Evolutionary conservation across 2,797 vertebrate species (phyloP), one percentile per base, ranked within the genome.

Genomic region (Chelidonichthys spinosus): DNA sequence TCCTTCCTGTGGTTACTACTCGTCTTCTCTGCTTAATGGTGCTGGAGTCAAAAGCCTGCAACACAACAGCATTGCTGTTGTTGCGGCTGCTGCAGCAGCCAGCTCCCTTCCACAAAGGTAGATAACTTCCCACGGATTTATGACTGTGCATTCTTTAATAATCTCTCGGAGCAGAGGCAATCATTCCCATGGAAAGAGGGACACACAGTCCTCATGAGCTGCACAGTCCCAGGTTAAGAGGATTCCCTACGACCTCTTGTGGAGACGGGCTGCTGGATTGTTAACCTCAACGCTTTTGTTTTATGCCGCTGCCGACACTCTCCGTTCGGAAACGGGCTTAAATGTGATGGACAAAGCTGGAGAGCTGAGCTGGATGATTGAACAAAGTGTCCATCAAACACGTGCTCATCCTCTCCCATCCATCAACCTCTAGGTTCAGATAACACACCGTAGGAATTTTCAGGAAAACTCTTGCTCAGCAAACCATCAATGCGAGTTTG

Each of bases 101-200:
- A 64, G 81, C 76, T 72, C 58, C 71, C 69, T 76, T 81, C 81
- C 74, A 60, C 58, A 65, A 77, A 85, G 84, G 79, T 90, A 91
- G 89, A 92, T 85, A 84, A 86, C 70, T 70, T 72, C 62, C 37
- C 33, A 36, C 61, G 72, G 84, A 90, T 90, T 89, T 89, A 90
- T 84, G 73, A 59, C 72, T 65, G 9, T 44, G 42, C 39, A 5
- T 52, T 60, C 79, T 74, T 50, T 68, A 75, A 88, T 93, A 91
- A 92, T 93, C 87, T 89, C 82, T 78, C 14, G 69, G 72, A 89
- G 86, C 76, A 79, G 69, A 83, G 43, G 72, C 89, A 76, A 66
- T 58, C 73, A 86, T 92, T 89, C 89, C 76, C 58, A 74, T 77
- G 66, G 88, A 88, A 25, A 76, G 79, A 72, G 63, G 81, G 72